These are phyloP conservation scores for Vespertilio murinus DNA, from an alignment of 2,797 vertebrate species.

Conservation along the genomic window DNA sequence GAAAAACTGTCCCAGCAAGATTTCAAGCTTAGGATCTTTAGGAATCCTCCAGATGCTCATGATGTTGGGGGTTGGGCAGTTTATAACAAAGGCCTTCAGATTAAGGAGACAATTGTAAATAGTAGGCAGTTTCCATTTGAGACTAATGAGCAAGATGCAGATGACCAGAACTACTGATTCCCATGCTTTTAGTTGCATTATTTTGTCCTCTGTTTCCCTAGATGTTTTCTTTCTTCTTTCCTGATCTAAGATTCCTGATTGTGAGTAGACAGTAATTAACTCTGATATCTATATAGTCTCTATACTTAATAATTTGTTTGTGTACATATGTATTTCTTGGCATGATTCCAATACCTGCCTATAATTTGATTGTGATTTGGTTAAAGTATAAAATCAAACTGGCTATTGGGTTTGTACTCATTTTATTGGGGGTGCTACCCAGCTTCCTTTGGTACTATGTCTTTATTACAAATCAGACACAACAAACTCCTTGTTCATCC, in stretches of 20 bases:
- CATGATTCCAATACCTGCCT: background rate
- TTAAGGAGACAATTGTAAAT: background rate
- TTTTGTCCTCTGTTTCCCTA: background rate
- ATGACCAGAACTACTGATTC: background rate
- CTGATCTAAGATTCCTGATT: background rate
- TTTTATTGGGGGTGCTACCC: background rate
- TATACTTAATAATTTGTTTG: background rate
- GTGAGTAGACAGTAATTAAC: background rate
- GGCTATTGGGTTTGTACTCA: background rate
- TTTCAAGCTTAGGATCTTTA: background rate
- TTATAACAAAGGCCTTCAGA: background rate
- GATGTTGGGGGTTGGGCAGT: background rate
- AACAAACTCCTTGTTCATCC: background rate
- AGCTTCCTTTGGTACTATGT: background rate
- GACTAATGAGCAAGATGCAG: background rate
- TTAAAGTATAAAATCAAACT: background rate
- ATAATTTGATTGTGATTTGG: constrained; percentile 2
- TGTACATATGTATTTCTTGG: background rate
- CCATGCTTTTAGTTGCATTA: background rate
- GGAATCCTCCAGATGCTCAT: background rate
- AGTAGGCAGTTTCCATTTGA: background rate
- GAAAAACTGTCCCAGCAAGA: background rate
- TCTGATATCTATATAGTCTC: background rate
- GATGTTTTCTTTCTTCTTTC: constrained; percentile 22
- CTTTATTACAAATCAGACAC: background rate